Base-by-base conservation (phyloP, 2,888 invertebrate genomes). In the Formica aserva region DNA sequence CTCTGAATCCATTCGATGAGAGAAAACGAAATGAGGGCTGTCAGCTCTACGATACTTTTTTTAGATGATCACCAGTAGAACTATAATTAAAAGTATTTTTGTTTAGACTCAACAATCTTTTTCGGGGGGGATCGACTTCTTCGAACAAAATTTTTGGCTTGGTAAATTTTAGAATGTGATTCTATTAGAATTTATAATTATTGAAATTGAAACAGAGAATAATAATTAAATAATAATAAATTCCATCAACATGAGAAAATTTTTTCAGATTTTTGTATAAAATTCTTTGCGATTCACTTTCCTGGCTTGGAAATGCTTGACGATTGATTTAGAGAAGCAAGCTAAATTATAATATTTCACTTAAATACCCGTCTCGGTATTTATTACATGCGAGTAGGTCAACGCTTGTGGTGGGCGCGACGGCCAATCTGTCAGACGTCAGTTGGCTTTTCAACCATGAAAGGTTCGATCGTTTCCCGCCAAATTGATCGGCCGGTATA, bases 401-500 rank as follows among this genome's bases (percentile, higher is more conserved):
- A 80, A 71, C 78, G 71, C 32, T 71, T 60, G 78, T 71, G 60
- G 60, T 38, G 35, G 78, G 60, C 45, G 71, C 60, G 71, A 80
- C 71, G 71, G 60, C 60, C 78, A 80, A 80, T 80, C 78, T 80
- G 78, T 80, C 78, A 80, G 71, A 80, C 55, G 78, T 80, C 78
- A 80, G 69, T 80, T 71, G 78, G 77, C 22, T 60, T 80, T 78
- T 80, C 78, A 71, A 71, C 78, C 78, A 45, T 71, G 78, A 80
- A 71, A 80, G 78, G 78, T 80, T 80, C 88, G 88, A 88, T 87
- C 89, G 87, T 87, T 86, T 86, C 87, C 89, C 88, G 89, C 86
- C 86, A 87, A 89, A 89, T 88, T 87, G 89, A 89, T 89, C 89
- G 87, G 88, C 83, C 85, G 86, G 87, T 84, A 86, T 89, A 87